phyloP scores from a whole-genome alignment of 2,797 vertebrate species.

The Sebastes taczanowskii region DNA sequence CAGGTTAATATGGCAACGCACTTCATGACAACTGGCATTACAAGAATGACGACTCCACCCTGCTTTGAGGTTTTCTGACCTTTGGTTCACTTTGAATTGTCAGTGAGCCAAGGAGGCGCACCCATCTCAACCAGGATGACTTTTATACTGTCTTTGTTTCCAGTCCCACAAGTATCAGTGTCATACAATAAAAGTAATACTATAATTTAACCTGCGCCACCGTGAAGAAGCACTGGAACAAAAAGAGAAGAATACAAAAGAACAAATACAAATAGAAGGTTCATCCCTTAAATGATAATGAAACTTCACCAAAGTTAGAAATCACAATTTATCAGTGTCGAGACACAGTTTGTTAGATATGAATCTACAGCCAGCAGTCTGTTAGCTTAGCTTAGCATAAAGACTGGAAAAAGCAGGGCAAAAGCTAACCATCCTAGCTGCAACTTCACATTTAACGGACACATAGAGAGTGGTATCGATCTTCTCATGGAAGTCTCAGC shows the following conservation, averaged over 20 bases:
- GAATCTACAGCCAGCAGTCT: neutral
- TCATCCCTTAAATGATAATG: neutral
- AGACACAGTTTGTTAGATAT: neutral
- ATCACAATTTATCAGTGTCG: neutral
- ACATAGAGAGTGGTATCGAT: neutral
- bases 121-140: neutral
- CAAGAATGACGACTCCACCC: conserved; percentile 64
- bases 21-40: conserved; percentile 41
- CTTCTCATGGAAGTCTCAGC: neutral
- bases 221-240: neutral
- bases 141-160: neutral
- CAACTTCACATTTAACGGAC: neutral
- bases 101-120: conserved; percentile 4
- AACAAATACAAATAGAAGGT: neutral
- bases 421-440: neutral
- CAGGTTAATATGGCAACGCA: neutral
- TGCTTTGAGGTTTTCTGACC: conserved; percentile 13
- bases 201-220: neutral
- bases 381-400: neutral
- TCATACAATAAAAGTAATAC: neutral
- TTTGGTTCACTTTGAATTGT: conserved; percentile 28
- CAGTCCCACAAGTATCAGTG: neutral
- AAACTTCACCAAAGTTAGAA: neutral
- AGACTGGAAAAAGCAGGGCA: neutral
- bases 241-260: neutral